Evolutionary conservation across 2,113 vertebrate genomes (phyloP), one percentile per base, ranked within the genome.

Genomic region (Calcarius ornatus): DNA sequence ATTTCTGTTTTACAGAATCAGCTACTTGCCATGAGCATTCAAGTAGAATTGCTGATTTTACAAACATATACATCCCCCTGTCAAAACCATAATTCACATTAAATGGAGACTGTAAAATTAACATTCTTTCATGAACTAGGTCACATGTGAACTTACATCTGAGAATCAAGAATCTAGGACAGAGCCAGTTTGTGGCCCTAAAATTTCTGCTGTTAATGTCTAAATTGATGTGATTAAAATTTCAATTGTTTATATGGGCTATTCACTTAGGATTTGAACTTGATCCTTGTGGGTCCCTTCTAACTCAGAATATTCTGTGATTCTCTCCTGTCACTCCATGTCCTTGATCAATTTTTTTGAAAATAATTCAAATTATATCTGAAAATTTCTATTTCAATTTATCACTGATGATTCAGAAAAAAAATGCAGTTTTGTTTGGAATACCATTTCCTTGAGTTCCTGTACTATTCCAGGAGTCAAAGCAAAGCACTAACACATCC

Each of bases 41-140:
- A 59, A 28, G 60, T 37, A 77, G 53, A 94, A 57, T 38, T 86
- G 76, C 77, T 92, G 92, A 90, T 93, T 91, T 90, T 86, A 71
- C 88, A 89, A 85, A 91, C 81, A 40, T 30, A 42, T 10, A 31
- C 61, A 81, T 86, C 60, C 69, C 76, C 79, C 70, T 82, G 87
- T 94, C 93, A 94, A 89, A 89, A 25, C 65, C 35, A 54, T 85
- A 75, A 82, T 45, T 82, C 70, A 54, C 23, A 79, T 87, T 79
- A 95, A 89, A 79, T 10, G 5, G 61, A 81, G 48, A 43, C 13
- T 56, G 14, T 80, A 63, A 89, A 92, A 91, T 87, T 89, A 84
- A 53, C 4, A 6, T 65, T 79, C 19, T 79, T 91, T 72, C 50
- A 38, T 72, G n/a, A 87, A 48, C 6, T 75, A 66, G 86, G 80